Evolutionary conservation across 2,113 vertebrate species (phyloP).

Genomic region (Carollia perspicillata): DNA sequence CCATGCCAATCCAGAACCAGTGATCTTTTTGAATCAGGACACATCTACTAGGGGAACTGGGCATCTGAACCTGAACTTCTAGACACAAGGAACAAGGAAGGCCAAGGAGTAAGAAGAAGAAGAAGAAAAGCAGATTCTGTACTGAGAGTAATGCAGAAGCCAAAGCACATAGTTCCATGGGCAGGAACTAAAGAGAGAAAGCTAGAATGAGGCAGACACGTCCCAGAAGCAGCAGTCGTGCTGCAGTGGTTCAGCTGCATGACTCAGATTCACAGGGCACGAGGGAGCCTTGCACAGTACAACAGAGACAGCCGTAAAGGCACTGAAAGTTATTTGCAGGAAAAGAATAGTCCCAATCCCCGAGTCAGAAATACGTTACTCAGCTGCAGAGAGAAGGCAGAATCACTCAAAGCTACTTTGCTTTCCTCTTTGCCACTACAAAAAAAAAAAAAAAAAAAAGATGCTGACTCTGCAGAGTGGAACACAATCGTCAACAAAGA

Average conservation of each 20-base stretch:
- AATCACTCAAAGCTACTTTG: constrained; percentile 1
- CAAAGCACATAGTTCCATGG: background rate
- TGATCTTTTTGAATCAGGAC: background rate
- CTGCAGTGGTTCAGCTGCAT: background rate
- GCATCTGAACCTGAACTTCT: background rate
- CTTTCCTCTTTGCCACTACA: background rate
- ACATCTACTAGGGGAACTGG: background rate
- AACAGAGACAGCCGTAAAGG: background rate
- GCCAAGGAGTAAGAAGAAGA: background rate
- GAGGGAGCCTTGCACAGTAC: background rate
- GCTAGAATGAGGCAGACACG: background rate
- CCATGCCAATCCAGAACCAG: background rate
- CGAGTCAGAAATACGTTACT: background rate
- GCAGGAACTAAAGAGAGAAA: background rate
- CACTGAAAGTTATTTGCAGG: background rate
- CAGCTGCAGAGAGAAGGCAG: background rate
- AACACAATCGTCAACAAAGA: background rate
- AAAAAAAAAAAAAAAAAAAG: background rate
- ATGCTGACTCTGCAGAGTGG: background rate
- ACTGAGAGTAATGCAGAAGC: background rate
- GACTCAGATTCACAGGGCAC: background rate
- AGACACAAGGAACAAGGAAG: background rate
- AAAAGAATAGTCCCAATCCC: background rate
- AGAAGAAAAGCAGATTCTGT: background rate
- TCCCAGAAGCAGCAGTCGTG: background rate